Conservation (phyloP, 2,888 invertebrate species). For the Cylloceria caligata region DNA sequence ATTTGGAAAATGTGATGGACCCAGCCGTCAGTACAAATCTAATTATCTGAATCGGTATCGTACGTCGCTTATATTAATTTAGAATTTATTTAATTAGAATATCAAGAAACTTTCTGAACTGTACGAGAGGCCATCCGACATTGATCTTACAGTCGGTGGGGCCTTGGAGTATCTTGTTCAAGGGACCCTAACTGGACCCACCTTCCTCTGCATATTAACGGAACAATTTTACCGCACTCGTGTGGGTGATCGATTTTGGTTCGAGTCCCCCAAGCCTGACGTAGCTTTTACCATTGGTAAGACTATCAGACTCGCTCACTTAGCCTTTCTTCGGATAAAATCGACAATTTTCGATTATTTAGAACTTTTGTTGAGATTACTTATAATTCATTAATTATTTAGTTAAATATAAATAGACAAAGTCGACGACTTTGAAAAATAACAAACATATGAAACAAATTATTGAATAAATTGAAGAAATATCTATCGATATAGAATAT, state of each 20-base stretch:
- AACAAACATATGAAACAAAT: background rate
- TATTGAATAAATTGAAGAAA: background rate
- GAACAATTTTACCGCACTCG: constrained; percentile 95
- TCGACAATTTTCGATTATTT: too few relatives aligned
- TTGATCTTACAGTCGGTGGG: constrained; percentile 94
- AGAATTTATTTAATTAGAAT: constrained; percentile 90
- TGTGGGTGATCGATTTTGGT: constrained; percentile 95
- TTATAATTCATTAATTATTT: too few relatives aligned
- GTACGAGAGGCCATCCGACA: constrained; percentile 91
- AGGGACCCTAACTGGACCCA: constrained; percentile 93
- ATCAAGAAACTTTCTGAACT: constrained; percentile 88
- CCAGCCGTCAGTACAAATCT: constrained; percentile 46
- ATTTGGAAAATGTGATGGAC: constrained; percentile 87
- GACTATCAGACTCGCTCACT: too few relatives aligned
- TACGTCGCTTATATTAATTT: constrained; percentile 18
- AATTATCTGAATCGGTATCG: background rate
- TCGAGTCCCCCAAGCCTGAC: constrained; percentile 88
- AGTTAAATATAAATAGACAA: too few relatives aligned
- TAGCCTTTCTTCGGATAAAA: too few relatives aligned
- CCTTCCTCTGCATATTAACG: constrained; percentile 94
- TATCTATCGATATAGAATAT: too few relatives aligned
- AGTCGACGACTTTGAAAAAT: too few relatives aligned
- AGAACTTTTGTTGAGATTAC: too few relatives aligned
- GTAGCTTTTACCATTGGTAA: constrained; percentile 89
- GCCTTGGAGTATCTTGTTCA: constrained; percentile 91